Evolutionary conservation across 2,888 invertebrate species (phyloP).

Genomic region (Anthoptus insignis): DNA sequence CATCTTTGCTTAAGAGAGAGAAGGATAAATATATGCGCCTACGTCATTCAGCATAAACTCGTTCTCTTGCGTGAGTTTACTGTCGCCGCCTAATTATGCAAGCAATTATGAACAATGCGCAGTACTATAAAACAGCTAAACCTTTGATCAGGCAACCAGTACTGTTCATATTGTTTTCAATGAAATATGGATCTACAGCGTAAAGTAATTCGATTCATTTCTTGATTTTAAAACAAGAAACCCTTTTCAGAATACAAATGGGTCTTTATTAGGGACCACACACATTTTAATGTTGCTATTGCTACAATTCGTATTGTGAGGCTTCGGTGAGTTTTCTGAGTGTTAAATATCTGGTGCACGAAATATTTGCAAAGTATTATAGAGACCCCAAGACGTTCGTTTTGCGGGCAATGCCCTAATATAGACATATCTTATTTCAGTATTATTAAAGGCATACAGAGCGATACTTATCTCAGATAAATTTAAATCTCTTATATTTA

Average conservation of each 20-base stretch:
- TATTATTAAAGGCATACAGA: no score
- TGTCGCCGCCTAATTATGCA: constrained; percentile 59
- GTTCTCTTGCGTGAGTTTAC: constrained; percentile 44
- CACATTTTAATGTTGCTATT: constrained; percentile 22
- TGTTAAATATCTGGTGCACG: no score
- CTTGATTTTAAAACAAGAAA: background rate
- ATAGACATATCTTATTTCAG: no score
- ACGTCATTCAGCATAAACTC: constrained; percentile 48
- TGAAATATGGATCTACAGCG: constrained; percentile 14
- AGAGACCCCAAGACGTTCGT: no score
- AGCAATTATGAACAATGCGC: constrained; percentile 60
- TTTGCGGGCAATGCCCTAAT: no score
- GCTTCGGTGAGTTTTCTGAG: background rate
- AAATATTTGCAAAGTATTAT: no score
- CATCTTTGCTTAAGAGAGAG: constrained; percentile 25
- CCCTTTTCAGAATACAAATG: constrained; percentile 25
- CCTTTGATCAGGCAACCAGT: constrained; percentile 16
- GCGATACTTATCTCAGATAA: no score
- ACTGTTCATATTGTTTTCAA: constrained; percentile 1
- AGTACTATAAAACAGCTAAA: constrained; percentile 45
- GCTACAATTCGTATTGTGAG: background rate
- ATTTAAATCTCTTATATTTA: no score
- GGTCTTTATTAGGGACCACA: constrained; percentile 28
- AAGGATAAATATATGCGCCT: constrained; percentile 45
- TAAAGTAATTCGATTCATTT: constrained; percentile 8